Evolutionary conservation across 1,140 invertebrate species (phyloP), one percentile per base, ranked within the genome.

Genomic region (Anastrepha obliqua): DNA sequence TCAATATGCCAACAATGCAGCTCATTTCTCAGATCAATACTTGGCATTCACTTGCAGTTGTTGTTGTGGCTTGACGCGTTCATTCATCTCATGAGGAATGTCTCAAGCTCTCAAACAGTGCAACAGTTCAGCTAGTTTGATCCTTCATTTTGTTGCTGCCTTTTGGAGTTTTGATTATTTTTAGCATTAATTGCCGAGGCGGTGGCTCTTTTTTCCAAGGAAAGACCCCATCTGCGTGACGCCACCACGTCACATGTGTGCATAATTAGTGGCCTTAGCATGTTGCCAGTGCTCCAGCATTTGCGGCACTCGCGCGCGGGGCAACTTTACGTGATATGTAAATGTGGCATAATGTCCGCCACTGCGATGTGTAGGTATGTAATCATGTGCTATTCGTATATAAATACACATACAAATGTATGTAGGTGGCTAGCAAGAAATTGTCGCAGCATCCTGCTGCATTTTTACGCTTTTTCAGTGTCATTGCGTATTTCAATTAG

Each of bases 151-250:
- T 81, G 74, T 55, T 74, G 44, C 47, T 44, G 39, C 11, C 17
- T 81, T 55, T 55, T 81, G 74, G 47, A 81, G n/a, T 55, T 81
- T 55, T 51, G 7, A 55, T 55, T 81, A 55, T 81, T 81, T 81
- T 81, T n/a, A 81, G 55, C 47, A 81, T 81, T 81, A 81, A 81
- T 81, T 81, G 74, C 47, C 47, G 74, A 55, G 74, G 74, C 74
- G 74, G 47, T 55, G 47, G 74, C 74, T 15, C 70, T 81, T 81
- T 81, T 55, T 81, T 81, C 74, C 47, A 29, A 55, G 47, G 47
- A 81, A 81, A 55, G 20, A 81, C 74, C 29, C 74, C 74, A 58
- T 55, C 47, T 55, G 74, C 55, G 74, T 8, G 9, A 55, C n/a
- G 74, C 2, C 74, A n/a, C 8, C 74, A 51, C 13, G 47, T 55